These are phyloP conservation scores for Aradus depressus DNA, from an alignment of 2,888 invertebrate species.

Conservation along the genomic window DNA sequence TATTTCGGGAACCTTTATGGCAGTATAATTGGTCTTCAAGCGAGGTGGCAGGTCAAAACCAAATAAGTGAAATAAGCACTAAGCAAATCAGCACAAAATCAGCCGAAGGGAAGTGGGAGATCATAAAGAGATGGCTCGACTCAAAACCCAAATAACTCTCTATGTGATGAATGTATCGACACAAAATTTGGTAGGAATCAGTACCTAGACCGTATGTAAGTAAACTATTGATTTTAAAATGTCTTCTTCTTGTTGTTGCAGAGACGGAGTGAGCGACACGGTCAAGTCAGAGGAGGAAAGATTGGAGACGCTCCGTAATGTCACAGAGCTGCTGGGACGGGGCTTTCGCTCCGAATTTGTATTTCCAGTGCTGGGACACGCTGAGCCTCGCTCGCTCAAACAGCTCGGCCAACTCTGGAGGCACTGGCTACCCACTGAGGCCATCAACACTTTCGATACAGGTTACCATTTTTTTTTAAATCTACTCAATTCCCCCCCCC, in stretches of 20 bases:
- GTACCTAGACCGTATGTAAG: too few relatives aligned
- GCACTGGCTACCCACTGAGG: conserved; percentile 72
- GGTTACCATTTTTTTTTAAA: conserved; percentile 42
- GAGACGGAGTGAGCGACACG: conserved; percentile 73
- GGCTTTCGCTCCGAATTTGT: conserved; percentile 84
- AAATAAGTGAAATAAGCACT: too few relatives aligned
- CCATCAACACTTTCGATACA: conserved; percentile 66
- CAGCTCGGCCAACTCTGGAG: conserved; percentile 54
- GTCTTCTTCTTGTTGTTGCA: conserved; percentile 38
- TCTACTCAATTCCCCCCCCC: too few relatives aligned
- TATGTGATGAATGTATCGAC: too few relatives aligned
- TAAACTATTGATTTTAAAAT: background rate
- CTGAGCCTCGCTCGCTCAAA: conserved; percentile 53
- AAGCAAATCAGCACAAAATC: too few relatives aligned
- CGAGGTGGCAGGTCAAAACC: too few relatives aligned
- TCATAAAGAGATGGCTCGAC: too few relatives aligned
- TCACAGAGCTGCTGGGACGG: conserved; percentile 66
- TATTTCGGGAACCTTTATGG: too few relatives aligned
- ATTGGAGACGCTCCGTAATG: conserved; percentile 62
- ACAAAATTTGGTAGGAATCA: too few relatives aligned
- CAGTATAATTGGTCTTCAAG: too few relatives aligned
- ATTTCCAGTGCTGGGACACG: conserved; percentile 82
- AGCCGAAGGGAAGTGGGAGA: too few relatives aligned
- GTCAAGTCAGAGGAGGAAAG: conserved; percentile 33
- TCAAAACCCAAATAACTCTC: too few relatives aligned